Conservation (phyloP, 2,113 vertebrate genomes). For the Eptatretus burgeri region DNA sequence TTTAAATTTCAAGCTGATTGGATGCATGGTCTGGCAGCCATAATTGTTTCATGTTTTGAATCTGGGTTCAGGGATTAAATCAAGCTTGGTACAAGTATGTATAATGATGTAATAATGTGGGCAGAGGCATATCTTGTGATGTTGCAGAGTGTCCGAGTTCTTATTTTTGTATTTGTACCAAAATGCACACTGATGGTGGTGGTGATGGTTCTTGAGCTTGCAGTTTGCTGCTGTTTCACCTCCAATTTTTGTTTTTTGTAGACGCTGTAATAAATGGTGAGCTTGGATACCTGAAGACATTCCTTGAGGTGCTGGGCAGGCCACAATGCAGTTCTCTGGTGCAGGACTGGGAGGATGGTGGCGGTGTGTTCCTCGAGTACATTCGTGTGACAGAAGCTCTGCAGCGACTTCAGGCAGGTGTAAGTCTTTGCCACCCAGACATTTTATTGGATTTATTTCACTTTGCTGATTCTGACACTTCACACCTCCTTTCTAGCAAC, state of each 20-base stretch:
- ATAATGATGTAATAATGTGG: too few relatives aligned
- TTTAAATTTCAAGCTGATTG: too few relatives aligned
- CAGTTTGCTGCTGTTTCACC: not conserved
- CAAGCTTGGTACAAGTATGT: too few relatives aligned
- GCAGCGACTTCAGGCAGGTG: constrained; percentile 36
- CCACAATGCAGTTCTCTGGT: constrained; percentile 38
- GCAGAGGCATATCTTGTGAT: too few relatives aligned
- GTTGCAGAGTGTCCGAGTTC: too few relatives aligned
- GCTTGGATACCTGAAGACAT: constrained; percentile 52
- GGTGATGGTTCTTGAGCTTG: too few relatives aligned
- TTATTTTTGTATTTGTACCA: not conserved
- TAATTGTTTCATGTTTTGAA: too few relatives aligned
- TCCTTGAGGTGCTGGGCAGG: constrained; percentile 44
- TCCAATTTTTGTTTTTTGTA: constrained; percentile 13
- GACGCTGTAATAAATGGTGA: constrained; percentile 85
- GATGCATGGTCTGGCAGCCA: too few relatives aligned
- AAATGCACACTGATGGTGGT: too few relatives aligned
- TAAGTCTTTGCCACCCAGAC: constrained; percentile 10
- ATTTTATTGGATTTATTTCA: too few relatives aligned
- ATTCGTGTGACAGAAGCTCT: constrained; percentile 45
- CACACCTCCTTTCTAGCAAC: not conserved
- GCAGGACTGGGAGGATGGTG: constrained; percentile 66
- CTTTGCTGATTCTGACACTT: too few relatives aligned
- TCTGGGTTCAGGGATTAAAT: too few relatives aligned
- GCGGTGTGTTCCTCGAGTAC: constrained; percentile 69